phyloP scores from a whole-genome alignment of 53 echinoderm and acorn worm species.

The Arbacia lixula region DNA sequence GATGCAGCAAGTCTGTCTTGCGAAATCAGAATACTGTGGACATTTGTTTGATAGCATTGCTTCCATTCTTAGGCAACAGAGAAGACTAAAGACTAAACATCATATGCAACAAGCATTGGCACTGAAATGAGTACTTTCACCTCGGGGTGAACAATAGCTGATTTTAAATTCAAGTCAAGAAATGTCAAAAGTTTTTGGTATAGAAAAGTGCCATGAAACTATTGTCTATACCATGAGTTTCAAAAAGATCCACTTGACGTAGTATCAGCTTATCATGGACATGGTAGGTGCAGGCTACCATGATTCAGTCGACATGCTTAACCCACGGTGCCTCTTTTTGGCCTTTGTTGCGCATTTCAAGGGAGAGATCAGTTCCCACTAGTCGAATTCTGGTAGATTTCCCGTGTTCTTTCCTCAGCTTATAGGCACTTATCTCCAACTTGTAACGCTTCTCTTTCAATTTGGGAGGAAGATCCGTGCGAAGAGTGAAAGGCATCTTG shows the following conservation, averaged over 20 bases:
- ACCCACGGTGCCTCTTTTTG: constrained; percentile 22
- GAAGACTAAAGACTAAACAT: too few species aligned
- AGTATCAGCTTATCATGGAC: background rate
- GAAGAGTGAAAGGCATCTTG: constrained; percentile 10
- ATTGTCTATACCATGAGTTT: background rate
- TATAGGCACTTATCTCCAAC: constrained; percentile 1
- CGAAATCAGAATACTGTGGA: too few species aligned
- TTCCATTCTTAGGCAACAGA: too few species aligned
- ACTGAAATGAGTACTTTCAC: too few species aligned
- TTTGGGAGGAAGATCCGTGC: constrained; percentile 35
- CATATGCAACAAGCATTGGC: too few species aligned
- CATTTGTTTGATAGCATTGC: too few species aligned
- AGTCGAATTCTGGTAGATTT: constrained; percentile 17
- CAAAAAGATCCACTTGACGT: background rate
- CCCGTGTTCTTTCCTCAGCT: background rate
- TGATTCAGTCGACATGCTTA: background rate
- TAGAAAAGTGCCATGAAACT: background rate
- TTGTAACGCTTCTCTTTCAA: constrained; percentile 12
- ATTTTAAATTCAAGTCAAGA: too few species aligned
- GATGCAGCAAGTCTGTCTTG: background rate
- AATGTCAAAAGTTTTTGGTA: background rate
- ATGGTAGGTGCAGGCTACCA: background rate
- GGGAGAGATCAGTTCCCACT: constrained; percentile 18
- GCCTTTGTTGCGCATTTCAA: constrained; percentile 22
- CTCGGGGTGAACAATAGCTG: too few species aligned